A percentile compares a stretch with the other conserved stretches of the same genome.
Evolutionary conservation across 2,113 vertebrate species (phyloP).

Genomic region (Burhinus oedicnemus): DNA sequence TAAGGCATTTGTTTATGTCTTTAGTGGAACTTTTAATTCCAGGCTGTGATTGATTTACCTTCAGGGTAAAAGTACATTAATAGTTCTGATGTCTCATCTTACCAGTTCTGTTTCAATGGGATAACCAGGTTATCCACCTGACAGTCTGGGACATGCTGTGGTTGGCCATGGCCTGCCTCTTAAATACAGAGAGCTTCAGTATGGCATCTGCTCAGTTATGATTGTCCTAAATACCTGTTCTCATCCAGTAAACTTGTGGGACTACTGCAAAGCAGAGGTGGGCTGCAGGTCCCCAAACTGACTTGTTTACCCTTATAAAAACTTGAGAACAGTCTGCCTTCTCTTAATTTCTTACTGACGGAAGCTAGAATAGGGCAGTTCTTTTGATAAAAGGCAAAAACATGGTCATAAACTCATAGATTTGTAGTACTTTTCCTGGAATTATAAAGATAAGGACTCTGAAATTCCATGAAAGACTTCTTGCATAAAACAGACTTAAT

Average conservation of each 20-base stretch:
- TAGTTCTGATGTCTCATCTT: neutral
- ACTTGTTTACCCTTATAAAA: neutral
- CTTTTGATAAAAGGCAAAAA: conserved; percentile 17
- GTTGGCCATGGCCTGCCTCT: neutral
- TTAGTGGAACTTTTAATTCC: conserved; percentile 30
- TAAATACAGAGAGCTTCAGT: neutral
- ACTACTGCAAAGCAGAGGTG: neutral
- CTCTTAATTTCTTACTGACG: neutral
- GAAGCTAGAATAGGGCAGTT: neutral
- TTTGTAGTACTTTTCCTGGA: neutral
- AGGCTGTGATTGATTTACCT: conserved; percentile 27
- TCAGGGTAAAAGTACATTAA: conserved; percentile 24
- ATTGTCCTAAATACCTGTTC: conserved; percentile 2
- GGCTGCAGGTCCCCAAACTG: neutral
- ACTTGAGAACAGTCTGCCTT: neutral
- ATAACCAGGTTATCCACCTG: neutral
- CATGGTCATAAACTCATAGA: neutral
- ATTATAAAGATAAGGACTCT: neutral
- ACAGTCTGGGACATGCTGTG: neutral
- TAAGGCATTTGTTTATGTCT: neutral
- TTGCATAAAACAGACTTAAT: neutral
- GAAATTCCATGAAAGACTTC: neutral
- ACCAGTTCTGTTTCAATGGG: neutral
- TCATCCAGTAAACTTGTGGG: neutral
- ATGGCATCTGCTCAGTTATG: neutral